These are phyloP conservation scores for Nyctereutes procyonoides DNA, from an alignment of 2,113 vertebrate species.

Conservation along the genomic window DNA sequence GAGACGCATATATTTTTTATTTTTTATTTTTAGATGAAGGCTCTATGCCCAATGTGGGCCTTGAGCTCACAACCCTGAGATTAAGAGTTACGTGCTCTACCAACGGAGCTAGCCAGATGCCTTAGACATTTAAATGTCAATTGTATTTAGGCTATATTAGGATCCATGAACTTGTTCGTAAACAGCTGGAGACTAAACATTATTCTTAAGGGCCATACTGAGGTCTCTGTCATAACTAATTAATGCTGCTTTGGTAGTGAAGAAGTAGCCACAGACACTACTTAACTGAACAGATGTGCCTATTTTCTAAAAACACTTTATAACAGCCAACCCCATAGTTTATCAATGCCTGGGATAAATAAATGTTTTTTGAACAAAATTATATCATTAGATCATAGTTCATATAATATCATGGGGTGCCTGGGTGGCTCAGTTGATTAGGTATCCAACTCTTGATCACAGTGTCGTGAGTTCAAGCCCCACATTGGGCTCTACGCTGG, in stretches of 20 bases:
- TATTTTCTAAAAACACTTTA: background rate
- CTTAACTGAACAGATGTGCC: background rate
- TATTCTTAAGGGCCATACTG: background rate
- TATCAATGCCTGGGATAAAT: background rate
- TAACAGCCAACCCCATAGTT: background rate
- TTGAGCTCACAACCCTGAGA: background rate
- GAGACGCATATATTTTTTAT: background rate
- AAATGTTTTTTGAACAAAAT: constrained; percentile 23
- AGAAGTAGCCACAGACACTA: background rate
- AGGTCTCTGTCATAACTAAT: background rate
- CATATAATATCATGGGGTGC: background rate
- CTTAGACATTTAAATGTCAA: background rate
- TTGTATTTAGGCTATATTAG: background rate
- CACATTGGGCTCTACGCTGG: accelerated
- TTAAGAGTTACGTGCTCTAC: background rate
- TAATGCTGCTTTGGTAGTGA: background rate
- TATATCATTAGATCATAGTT: background rate
- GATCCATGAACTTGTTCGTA: background rate
- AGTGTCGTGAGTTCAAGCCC: background rate
- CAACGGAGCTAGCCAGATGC: background rate
- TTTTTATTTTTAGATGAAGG: background rate
- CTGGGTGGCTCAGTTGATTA: background rate
- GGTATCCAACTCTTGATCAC: background rate
- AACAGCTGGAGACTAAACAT: background rate
- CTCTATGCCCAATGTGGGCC: background rate